These are phyloP conservation scores for Eriosoma lanigerum DNA, from an alignment of 1,140 invertebrate species.

Conservation along the genomic window DNA sequence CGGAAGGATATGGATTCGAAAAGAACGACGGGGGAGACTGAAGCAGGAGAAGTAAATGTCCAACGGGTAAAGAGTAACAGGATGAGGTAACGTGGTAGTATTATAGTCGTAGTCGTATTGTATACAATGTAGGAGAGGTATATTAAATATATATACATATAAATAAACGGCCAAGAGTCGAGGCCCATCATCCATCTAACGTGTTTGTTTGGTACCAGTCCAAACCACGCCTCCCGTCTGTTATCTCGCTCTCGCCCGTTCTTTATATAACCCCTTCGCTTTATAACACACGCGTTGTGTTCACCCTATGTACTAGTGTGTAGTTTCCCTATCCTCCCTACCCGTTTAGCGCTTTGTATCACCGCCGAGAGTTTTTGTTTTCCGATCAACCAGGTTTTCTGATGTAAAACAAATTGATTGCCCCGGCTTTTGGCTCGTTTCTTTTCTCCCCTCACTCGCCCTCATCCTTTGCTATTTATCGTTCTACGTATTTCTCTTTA, in stretches of 20 bases:
- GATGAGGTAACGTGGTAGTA: background rate
- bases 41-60: background rate
- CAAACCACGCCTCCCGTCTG: constrained; percentile 42
- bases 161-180: constrained; percentile 7
- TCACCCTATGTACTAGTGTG: background rate
- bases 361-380: constrained; percentile 32
- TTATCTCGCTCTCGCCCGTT: background rate
- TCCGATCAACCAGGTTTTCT: constrained; percentile 38
- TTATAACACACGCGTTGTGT: background rate
- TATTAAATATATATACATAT: background rate
- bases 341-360: no score
- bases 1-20: background rate
- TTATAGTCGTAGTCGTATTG: background rate
- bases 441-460: background rate
- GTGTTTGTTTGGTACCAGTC: constrained; percentile 49
- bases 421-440: constrained; percentile 30
- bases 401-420: constrained; percentile 51
- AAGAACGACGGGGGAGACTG: background rate
- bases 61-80: background rate
- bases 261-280: background rate
- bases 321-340: background rate
- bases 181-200: constrained; percentile 45
- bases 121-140: constrained; percentile 4
- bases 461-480: background rate
- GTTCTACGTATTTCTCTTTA: background rate